A percentile compares a stretch with the other conserved stretches of the same genome.
These are phyloP conservation scores for Luperina testacea DNA, from an alignment of 2,888 invertebrate genomes.

Conservation along the genomic window DNA sequence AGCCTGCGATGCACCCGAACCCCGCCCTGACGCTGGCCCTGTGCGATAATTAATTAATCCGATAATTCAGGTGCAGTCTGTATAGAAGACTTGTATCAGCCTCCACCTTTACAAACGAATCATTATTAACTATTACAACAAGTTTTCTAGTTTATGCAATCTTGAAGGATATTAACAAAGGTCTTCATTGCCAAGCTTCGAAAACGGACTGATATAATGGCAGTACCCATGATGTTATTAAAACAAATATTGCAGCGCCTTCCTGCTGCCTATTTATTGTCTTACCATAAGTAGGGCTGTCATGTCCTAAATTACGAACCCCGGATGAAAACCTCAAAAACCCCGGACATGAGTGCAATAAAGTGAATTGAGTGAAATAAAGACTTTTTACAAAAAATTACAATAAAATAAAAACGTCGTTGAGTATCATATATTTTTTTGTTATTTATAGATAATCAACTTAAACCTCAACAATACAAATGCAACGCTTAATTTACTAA, in stretches of 20 bases:
- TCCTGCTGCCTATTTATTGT: not conserved
- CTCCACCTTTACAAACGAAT: not conserved
- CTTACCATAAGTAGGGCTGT: too few species aligned
- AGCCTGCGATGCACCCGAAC: conserved; percentile 7
- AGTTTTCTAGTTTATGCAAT: not conserved
- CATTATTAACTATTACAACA: not conserved
- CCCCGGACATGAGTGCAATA: too few species aligned
- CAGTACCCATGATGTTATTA: not conserved
- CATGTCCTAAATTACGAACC: too few species aligned
- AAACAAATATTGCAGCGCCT: not conserved
- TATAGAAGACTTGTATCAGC: not conserved
- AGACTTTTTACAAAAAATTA: too few species aligned
- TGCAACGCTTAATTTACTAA: too few species aligned
- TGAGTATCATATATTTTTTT: too few species aligned
- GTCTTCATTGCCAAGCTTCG: not conserved
- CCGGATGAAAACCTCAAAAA: too few species aligned
- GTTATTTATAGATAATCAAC: too few species aligned
- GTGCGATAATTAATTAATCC: not conserved
- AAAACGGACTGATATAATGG: not conserved
- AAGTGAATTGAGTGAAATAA: too few species aligned
- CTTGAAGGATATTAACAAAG: not conserved
- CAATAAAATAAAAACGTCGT: too few species aligned
- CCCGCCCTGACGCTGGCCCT: conserved; percentile 34
- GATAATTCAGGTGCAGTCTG: not conserved
- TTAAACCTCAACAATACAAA: too few species aligned